Evolutionary conservation across 2,888 invertebrate genomes (phyloP).

Genomic region (Parnassius apollo): DNA sequence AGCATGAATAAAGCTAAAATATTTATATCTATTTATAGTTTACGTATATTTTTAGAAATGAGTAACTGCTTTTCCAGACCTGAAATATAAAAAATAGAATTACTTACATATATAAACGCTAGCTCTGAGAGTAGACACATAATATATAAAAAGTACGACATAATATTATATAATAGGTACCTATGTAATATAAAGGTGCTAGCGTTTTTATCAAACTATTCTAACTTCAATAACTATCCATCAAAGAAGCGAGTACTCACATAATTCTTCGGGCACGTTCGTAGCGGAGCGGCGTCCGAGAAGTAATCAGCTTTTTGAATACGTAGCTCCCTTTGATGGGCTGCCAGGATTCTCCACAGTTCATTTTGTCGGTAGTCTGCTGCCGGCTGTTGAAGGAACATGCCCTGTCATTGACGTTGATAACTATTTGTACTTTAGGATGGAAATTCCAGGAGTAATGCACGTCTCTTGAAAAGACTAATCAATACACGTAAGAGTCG

Average conservation of each 20-base stretch:
- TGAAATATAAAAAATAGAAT: too few relatives aligned
- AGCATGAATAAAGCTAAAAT: neutral
- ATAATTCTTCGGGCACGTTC: slow-evolving; percentile 39
- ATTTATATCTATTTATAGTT: neutral
- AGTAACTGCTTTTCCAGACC: neutral
- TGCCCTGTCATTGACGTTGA: slow-evolving; percentile 71
- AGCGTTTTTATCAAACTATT: slow-evolving; percentile 40
- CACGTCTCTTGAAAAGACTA: slow-evolving; percentile 56
- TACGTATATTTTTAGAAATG: neutral
- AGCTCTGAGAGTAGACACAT: too few relatives aligned
- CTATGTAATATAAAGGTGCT: slow-evolving; percentile 9
- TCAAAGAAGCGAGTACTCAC: slow-evolving; percentile 46
- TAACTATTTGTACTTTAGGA: slow-evolving; percentile 68
- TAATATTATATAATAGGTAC: too few relatives aligned
- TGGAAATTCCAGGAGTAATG: slow-evolving; percentile 63
- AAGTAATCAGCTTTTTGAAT: slow-evolving; percentile 70
- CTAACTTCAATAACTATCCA: slow-evolving; percentile 44
- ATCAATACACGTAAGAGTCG: slow-evolving; percentile 47
- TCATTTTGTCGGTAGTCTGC: slow-evolving; percentile 67
- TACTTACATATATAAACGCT: too few relatives aligned
- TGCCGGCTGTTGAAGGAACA: slow-evolving; percentile 50
- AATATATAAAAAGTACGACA: too few relatives aligned
- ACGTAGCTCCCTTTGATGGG: slow-evolving; percentile 58
- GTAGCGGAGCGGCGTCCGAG: slow-evolving; percentile 31
- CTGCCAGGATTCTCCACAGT: slow-evolving; percentile 69